phyloP scores from a whole-genome alignment of 2,797 vertebrate species.

The Intellagama lesueurii region DNA sequence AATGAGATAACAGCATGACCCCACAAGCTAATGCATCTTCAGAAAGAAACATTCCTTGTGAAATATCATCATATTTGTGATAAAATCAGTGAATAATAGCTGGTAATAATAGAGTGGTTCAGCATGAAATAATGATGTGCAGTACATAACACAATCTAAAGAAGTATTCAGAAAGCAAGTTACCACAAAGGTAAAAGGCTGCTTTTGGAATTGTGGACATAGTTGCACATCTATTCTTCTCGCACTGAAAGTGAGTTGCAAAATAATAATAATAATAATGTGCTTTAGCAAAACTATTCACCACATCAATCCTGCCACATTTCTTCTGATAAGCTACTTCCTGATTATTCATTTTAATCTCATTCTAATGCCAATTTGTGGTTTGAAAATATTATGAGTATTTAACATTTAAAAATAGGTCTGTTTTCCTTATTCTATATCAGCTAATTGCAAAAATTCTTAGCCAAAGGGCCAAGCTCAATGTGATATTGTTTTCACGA shows the following conservation, averaged over 20 bases:
- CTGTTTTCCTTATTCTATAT: background rate
- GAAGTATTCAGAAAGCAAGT: conserved; percentile 10
- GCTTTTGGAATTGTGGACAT: background rate
- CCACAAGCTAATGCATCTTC: conserved; percentile 8
- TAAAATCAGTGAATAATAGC: conserved; percentile 24
- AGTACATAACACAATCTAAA: conserved; percentile 21
- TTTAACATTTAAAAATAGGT: background rate
- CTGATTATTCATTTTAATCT: conserved; percentile 4
- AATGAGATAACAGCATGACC: conserved; percentile 46
- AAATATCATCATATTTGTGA: conserved; percentile 40
- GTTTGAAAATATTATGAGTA: background rate
- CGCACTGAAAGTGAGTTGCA: too few relatives aligned
- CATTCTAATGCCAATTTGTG: background rate
- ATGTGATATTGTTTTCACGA: background rate
- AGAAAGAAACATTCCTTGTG: conserved; percentile 20
- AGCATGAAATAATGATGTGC: conserved; percentile 8
- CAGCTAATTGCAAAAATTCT: background rate
- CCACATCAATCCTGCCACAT: background rate
- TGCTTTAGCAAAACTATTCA: background rate
- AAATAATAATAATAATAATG: background rate
- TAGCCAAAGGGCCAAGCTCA: background rate
- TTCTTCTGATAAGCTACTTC: conserved; percentile 8
- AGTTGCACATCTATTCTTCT: background rate
- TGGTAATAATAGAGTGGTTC: conserved; percentile 35
- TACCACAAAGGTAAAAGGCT: background rate